Evolutionary conservation across 2,113 vertebrate genomes (phyloP).

Genomic region (Dissostichus mawsoni): DNA sequence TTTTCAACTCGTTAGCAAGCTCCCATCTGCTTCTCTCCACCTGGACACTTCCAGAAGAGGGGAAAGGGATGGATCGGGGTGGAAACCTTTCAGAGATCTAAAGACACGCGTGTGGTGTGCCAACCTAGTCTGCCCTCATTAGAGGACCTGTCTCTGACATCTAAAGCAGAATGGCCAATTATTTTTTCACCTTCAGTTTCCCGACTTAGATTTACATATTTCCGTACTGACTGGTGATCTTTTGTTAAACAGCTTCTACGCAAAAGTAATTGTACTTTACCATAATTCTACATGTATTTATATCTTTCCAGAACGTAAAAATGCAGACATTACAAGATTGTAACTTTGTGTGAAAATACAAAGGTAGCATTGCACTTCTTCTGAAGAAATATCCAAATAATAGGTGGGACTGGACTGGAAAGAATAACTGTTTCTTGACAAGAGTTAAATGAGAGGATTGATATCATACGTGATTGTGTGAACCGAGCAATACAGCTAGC

Average conservation of each 20-base stretch:
- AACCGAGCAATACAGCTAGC: background rate
- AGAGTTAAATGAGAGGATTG: background rate
- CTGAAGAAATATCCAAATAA: background rate
- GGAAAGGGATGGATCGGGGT: constrained; percentile 45
- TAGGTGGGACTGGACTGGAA: background rate
- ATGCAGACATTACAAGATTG: background rate
- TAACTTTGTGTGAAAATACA: background rate
- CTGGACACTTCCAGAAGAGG: constrained; percentile 59
- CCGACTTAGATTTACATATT: constrained; percentile 12
- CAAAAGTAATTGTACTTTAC: background rate
- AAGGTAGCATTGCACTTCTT: background rate
- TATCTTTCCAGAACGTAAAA: background rate
- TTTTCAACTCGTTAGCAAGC: constrained; percentile 61
- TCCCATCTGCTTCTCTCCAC: constrained; percentile 79
- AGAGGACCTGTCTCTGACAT: constrained; percentile 34
- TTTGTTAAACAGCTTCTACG: constrained; percentile 25
- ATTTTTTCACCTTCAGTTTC: constrained; percentile 40
- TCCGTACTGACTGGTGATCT: background rate
- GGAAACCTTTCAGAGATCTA: constrained; percentile 26
- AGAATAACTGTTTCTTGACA: background rate
- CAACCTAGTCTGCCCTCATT: constrained; percentile 27
- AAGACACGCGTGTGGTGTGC: constrained; percentile 13
- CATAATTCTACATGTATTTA: background rate
- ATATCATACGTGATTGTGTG: background rate
- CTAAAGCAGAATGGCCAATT: constrained; percentile 34